These are phyloP conservation scores for Galerucella nymphaeae DNA, from an alignment of 2,888 invertebrate genomes.

Conservation along the genomic window DNA sequence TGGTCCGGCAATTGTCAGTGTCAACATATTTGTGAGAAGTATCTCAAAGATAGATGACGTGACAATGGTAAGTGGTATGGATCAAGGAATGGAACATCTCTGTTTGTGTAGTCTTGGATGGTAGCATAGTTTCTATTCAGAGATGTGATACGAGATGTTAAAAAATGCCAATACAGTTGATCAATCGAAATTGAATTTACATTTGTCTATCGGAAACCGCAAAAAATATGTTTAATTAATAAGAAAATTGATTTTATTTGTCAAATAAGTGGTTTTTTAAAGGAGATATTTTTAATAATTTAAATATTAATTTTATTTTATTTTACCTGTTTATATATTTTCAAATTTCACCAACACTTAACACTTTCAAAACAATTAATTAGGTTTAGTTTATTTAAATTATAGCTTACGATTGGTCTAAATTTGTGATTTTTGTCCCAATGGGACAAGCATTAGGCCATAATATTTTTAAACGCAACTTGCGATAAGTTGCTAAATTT, in stretches of 20 bases:
- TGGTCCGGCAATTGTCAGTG: slow-evolving; percentile 95
- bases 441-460: too few species aligned
- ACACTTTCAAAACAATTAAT: too few species aligned
- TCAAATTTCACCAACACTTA: too few species aligned
- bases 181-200: not conserved
- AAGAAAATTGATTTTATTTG: not conserved
- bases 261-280: not conserved
- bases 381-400: too few species aligned
- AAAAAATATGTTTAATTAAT: not conserved
- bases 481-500: too few species aligned
- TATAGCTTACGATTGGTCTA: too few species aligned
- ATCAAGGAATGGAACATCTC: slow-evolving; percentile 56
- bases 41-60: slow-evolving; percentile 99
- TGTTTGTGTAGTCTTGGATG: slow-evolving; percentile 61
- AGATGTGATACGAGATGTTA: slow-evolving; percentile 56
- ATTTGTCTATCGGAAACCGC: not conserved
- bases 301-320: too few species aligned
- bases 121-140: slow-evolving; percentile 57
- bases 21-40: slow-evolving; percentile 99
- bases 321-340: too few species aligned
- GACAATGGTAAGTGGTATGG: slow-evolving; percentile 91
- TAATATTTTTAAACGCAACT: too few species aligned
- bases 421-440: too few species aligned
- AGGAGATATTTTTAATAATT: too few species aligned
- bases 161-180: slow-evolving; percentile 45